Base-by-base conservation (phyloP, 2,888 invertebrate species). In the Epirrhoe alternata region DNA sequence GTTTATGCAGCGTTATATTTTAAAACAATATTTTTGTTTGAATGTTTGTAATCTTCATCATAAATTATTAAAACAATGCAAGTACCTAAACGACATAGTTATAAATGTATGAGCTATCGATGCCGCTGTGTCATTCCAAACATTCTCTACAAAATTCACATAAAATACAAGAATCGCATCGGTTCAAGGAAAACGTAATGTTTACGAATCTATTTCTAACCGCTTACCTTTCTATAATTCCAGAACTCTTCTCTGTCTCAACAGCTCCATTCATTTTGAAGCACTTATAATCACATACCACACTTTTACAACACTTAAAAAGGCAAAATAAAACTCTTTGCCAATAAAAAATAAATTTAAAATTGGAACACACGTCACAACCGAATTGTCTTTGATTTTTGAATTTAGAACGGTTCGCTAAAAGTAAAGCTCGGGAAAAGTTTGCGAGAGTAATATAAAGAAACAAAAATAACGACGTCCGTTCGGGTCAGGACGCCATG, bases 391-490 rank as follows among this genome's bases (percentile, higher is more conserved):
- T 55, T 53, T 52, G 17, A 24, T 30, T 30, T 24, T 30, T 14
- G 45, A 30, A 56, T 12, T 45, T 57, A 24, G n/a, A 51, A n/a
- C 16, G 12, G 60, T 17, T 24, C 3, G 10, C 17, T 56, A 30
- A 49, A 16, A 17, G 16, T 49, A 56, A 59, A 54, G 63, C 60
- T 69, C 58, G 66, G 54, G 52, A 66, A 76, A 76, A 79, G 75
- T 82, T 81, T 70, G 69, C 61, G 65, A 59, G 67, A 64, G 66
- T 67, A 61, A 67, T 65, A 17, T 62, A 65, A 73, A 63, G 68
- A 73, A 71, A 55, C 62, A 67, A 71, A 73, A 70, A 54, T 64
- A 68, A 67, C 66, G 42, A 65, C 68, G 72, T 68, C 61, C 61
- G 68, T 14, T 49, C 49, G 33, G 58, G 38, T 54, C 54, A 64